Percentiles rank a stretch among this genome's conserved stretches.
Conservation (phyloP, 2,888 invertebrate species). For the Dromius quadrimaculatus region DNA sequence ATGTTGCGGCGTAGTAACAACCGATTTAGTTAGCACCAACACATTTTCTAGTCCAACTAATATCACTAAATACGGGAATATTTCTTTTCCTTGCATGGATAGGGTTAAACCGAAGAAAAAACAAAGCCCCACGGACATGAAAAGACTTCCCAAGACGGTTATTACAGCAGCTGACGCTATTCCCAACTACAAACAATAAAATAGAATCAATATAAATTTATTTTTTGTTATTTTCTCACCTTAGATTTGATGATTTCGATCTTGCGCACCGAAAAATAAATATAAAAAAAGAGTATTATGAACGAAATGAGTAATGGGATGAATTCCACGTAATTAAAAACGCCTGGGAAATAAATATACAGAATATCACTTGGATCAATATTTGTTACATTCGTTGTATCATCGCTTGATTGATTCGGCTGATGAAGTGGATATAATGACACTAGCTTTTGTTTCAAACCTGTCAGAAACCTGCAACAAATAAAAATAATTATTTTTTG, state of each 20-base stretch:
- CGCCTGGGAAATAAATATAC: conserved; percentile 91
- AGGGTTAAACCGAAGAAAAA: conserved; percentile 88
- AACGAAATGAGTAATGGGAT: conserved; percentile 89
- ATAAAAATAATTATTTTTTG: conserved; percentile 48
- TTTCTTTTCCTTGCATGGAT: conserved; percentile 86
- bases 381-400: conserved; percentile 54
- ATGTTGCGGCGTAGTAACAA: conserved; percentile 92
- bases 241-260: conserved; percentile 94
- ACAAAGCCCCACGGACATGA: conserved; percentile 92
- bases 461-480: conserved; percentile 78
- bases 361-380: conserved; percentile 66
- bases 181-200: conserved; percentile 65
- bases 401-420: conserved; percentile 60
- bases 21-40: conserved; percentile 90
- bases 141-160: conserved; percentile 87
- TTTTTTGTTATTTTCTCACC: conserved; percentile 55
- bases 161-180: conserved; percentile 92
- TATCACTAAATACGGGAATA: conserved; percentile 95
- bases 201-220: not conserved
- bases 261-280: conserved; percentile 96
- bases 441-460: conserved; percentile 77
- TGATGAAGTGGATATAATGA: conserved; percentile 81
- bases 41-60: conserved; percentile 95
- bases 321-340: conserved; percentile 86
- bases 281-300: conserved; percentile 87